These are phyloP conservation scores for Erannis defoliaria DNA, from an alignment of 2,888 invertebrate species.

Conservation along the genomic window DNA sequence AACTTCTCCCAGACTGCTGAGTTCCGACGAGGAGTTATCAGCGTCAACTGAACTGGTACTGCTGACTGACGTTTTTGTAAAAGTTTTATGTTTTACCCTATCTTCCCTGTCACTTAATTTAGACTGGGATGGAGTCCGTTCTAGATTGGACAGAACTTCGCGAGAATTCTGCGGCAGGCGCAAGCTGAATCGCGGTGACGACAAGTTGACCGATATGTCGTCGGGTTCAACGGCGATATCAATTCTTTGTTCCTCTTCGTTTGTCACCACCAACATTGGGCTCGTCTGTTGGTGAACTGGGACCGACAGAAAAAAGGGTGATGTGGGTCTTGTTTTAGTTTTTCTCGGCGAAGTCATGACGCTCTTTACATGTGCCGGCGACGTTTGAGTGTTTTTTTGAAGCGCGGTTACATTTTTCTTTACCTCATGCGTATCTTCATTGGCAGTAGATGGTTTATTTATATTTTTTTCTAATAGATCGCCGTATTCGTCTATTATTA, in stretches of 20 bases:
- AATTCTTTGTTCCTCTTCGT: slow-evolving; percentile 55
- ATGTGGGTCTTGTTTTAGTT: slow-evolving; percentile 78
- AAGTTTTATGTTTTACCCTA: slow-evolving; percentile 42
- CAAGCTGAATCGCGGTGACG: slow-evolving; percentile 77
- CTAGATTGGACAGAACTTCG: slow-evolving; percentile 70
- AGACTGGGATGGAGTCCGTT: slow-evolving; percentile 45
- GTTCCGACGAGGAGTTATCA: slow-evolving; percentile 74
- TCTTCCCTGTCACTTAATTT: slow-evolving; percentile 36
- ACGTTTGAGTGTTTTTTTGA: slow-evolving; percentile 81
- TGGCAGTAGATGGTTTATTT: slow-evolving; percentile 73
- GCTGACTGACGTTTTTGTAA: slow-evolving; percentile 49
- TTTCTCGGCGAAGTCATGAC: slow-evolving; percentile 80
- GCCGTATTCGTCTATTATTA: slow-evolving; percentile 77
- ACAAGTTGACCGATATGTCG: slow-evolving; percentile 74
- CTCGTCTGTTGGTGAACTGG: slow-evolving; percentile 74
- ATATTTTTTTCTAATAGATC: slow-evolving; percentile 73
- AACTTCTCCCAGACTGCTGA: slow-evolving; percentile 80
- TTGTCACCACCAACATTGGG: slow-evolving; percentile 59
- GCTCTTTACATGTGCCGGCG: slow-evolving; percentile 75
- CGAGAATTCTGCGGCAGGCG: slow-evolving; percentile 71
- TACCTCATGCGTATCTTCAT: slow-evolving; percentile 48
- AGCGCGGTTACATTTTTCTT: slow-evolving; percentile 61
- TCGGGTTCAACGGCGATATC: slow-evolving; percentile 61
- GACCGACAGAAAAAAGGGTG: slow-evolving; percentile 64
- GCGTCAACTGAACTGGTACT: slow-evolving; percentile 75